Conservation (phyloP, 1,140 invertebrate genomes). For the Galendromus occidentalis region DNA sequence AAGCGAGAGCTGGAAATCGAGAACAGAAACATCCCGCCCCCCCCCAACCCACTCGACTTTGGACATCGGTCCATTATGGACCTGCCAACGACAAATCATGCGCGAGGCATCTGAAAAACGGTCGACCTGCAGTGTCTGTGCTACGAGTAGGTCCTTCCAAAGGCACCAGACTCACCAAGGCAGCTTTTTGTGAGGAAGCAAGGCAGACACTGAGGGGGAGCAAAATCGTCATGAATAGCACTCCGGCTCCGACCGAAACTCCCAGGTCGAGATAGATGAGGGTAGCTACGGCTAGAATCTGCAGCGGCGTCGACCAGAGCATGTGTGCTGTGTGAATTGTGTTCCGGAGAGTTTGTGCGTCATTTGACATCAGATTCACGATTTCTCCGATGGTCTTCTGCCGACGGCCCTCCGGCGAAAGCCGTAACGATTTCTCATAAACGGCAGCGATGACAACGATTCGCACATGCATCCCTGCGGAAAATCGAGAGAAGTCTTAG, state of each 20-base stretch:
- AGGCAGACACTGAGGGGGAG: conserved; percentile 31
- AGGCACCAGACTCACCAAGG: too few relatives aligned
- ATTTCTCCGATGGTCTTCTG: conserved; percentile 34
- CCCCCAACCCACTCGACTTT: too few relatives aligned
- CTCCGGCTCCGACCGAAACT: conserved; percentile 62
- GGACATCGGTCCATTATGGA: too few relatives aligned
- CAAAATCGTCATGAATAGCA: conserved; percentile 60
- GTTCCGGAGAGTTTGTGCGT: conserved; percentile 27
- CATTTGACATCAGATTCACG: conserved; percentile 35
- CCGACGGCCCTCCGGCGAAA: conserved; percentile 20
- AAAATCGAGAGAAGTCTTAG: too few relatives aligned
- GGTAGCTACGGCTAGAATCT: conserved; percentile 25
- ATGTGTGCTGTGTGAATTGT: not conserved
- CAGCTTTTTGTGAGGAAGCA: conserved; percentile 19
- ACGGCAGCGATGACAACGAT: conserved; percentile 21
- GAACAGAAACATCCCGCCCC: too few relatives aligned
- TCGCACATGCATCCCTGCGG: conserved; percentile 18
- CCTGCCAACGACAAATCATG: too few relatives aligned
- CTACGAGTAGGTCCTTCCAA: too few relatives aligned
- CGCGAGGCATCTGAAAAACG: too few relatives aligned
- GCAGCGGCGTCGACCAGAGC: conserved; percentile 25
- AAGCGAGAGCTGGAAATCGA: too few relatives aligned
- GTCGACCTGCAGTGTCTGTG: too few relatives aligned
- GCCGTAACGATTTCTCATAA: conserved; percentile 18
- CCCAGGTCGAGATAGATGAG: conserved; percentile 35